A percentile compares a stretch with the other conserved stretches of the same genome.
Conservation (phyloP, 2,888 invertebrate genomes). For the Pollenia griseotomentosa region DNA sequence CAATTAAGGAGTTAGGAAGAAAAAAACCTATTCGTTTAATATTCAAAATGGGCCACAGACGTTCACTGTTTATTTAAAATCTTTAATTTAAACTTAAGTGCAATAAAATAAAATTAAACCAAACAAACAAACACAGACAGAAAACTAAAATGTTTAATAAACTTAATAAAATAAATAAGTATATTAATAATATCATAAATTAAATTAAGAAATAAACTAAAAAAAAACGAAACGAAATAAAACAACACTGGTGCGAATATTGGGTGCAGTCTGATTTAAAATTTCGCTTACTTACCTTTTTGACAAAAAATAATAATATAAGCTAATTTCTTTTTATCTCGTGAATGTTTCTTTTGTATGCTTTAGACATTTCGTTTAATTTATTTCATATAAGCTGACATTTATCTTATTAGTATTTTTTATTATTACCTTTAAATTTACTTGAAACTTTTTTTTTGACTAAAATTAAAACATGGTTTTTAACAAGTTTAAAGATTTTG, state of each 20-base stretch:
- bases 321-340: constrained; percentile 73
- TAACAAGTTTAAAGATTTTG: constrained; percentile 36
- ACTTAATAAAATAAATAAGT: not conserved
- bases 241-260: constrained; percentile 76
- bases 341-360: not conserved
- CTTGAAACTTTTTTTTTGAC: constrained; percentile 4
- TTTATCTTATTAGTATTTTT: constrained; percentile 44
- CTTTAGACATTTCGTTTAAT: constrained; percentile 19
- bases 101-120: too few species aligned
- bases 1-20: too few species aligned
- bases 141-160: constrained; percentile 16
- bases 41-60: too few species aligned
- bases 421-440: constrained; percentile 16
- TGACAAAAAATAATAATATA: constrained; percentile 44
- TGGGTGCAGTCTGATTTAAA: constrained; percentile 77
- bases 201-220: constrained; percentile 26
- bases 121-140: not conserved
- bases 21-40: too few species aligned
- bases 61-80: too few species aligned
- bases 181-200: not conserved
- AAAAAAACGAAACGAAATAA: constrained; percentile 8
- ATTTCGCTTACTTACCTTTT: constrained; percentile 79
- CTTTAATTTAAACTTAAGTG: too few species aligned
- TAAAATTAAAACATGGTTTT: constrained; percentile 33
- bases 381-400: constrained; percentile 42